Base-by-base conservation (phyloP, 1,140 invertebrate species). In the Lasioglossum albipes region DNA sequence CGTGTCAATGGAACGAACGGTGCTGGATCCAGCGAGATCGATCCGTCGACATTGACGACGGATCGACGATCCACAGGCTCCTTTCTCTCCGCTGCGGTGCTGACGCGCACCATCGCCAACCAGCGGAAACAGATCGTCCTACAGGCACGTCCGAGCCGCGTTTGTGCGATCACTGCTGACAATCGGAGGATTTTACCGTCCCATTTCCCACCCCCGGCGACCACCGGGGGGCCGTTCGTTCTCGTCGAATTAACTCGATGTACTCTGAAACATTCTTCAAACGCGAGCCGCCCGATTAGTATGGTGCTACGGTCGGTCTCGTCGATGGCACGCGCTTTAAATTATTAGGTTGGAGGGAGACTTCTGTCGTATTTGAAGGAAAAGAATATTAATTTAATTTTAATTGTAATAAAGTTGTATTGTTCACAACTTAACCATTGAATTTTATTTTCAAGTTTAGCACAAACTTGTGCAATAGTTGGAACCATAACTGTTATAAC, bases 221-320 rank as follows among this genome's bases (percentile, higher is more conserved):
- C 27, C 27, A 27, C 13, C 61, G 31, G 65, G 66, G 66, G 41
- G 45, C 71, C 71, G 70, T 82, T 82, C 70, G 45, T 84, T 76
- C 31, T 72, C 68, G 57, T 85, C 62, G 79, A 84, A 83, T 81
- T 61, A 85, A 70, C 78, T 84, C 78, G 78, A 62, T 84, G 57
- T 57, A 45, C 64, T 72, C 76, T 84, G 74, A 74, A 79, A 79
- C 77, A 79, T 79, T 79, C 62, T 79, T 74, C 20, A 27, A 79
- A 7, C 42, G 0, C 76, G 62, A 59, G 36, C 2, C 13, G 7
- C 13, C 20, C 27, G 20, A 59, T 79, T 79, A 79, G 41, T 41
- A 57, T 10, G 41, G 6, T 6, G 7, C 64, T 18, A 12, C 22
- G 22, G 3, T 3, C 1, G 27, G 27, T 27, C 27, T 27, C 27